Evolutionary conservation across 92 coral and sea anemone genomes (phyloP).

Genomic region (Epizoanthus ramosus): DNA sequence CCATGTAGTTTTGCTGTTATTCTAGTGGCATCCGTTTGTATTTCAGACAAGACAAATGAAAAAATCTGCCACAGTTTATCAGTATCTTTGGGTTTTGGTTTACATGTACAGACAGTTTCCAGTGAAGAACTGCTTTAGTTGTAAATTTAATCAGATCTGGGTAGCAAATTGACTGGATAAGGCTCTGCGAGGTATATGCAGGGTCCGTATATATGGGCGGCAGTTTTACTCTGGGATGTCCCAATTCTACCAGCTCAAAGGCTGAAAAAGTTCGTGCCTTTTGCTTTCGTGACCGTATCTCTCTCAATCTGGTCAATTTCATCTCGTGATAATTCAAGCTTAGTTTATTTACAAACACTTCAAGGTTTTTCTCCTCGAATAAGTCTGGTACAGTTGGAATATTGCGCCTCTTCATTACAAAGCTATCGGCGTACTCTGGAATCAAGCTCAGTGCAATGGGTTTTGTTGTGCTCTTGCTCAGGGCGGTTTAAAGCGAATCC

Average conservation of each 20-base stretch:
- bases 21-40: constrained; percentile 41
- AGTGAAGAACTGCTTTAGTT: constrained; percentile 47
- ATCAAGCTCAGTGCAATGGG: constrained; percentile 72
- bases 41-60: constrained; percentile 30
- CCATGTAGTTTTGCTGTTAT: constrained; percentile 37
- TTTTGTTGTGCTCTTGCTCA: constrained; percentile 58
- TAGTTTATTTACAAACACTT: constrained; percentile 18
- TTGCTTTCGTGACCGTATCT: constrained; percentile 53
- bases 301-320: constrained; percentile 53
- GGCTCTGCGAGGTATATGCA: constrained; percentile 57
- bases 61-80: constrained; percentile 46
- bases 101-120: constrained; percentile 29
- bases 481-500: constrained; percentile 44
- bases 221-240: constrained; percentile 62
- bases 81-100: constrained; percentile 2
- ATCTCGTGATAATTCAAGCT: constrained; percentile 4
- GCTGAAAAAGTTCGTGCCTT: constrained; percentile 48
- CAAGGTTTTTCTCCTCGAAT: constrained; percentile 39
- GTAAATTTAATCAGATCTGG: constrained; percentile 54
- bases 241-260: constrained; percentile 72
- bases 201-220: constrained; percentile 47
- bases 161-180: constrained; percentile 56
- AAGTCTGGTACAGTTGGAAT: constrained; percentile 44
- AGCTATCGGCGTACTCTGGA: constrained; percentile 52
- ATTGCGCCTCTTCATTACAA: constrained; percentile 52